phyloP scores from a whole-genome alignment of 1,140 invertebrate genomes.

The Drosophila mojavensis region DNA sequence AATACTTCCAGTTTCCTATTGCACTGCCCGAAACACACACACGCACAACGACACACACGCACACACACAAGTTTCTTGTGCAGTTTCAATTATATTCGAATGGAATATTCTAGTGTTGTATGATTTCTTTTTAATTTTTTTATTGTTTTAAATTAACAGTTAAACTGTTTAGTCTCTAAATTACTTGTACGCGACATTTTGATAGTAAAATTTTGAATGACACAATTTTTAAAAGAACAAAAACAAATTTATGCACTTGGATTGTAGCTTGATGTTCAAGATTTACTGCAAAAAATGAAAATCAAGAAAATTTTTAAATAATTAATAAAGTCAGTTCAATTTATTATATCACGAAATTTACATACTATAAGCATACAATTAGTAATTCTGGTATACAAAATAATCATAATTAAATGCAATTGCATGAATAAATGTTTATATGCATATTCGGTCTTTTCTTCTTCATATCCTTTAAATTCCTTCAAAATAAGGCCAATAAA shows the following conservation, averaged over 20 bases:
- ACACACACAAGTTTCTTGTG: slow-evolving; percentile 18
- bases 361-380: too few relatives aligned
- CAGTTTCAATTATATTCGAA: slow-evolving; percentile 7
- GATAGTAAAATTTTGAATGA: slow-evolving; percentile 9
- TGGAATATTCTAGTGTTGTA: not conserved
- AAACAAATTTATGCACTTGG: slow-evolving; percentile 16
- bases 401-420: too few relatives aligned
- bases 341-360: too few relatives aligned
- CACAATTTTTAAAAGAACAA: slow-evolving; percentile 28
- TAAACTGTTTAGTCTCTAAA: slow-evolving; percentile 83
- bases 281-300: slow-evolving; percentile 61
- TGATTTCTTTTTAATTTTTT: not conserved
- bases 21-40: slow-evolving; percentile 20
- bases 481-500: slow-evolving; percentile 40
- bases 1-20: slow-evolving; percentile 25
- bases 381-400: not conserved
- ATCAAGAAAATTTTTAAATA: slow-evolving; percentile 46
- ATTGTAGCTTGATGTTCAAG: not conserved
- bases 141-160: slow-evolving; percentile 48
- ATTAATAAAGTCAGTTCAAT: slow-evolving; percentile 41
- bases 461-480: not conserved
- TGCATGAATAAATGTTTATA: too few relatives aligned
- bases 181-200: slow-evolving; percentile 79
- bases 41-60: slow-evolving; percentile 13
- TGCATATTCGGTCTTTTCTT: not conserved